phyloP scores from a whole-genome alignment of 2,888 invertebrate genomes.

The Eupithecia subfuscata region DNA sequence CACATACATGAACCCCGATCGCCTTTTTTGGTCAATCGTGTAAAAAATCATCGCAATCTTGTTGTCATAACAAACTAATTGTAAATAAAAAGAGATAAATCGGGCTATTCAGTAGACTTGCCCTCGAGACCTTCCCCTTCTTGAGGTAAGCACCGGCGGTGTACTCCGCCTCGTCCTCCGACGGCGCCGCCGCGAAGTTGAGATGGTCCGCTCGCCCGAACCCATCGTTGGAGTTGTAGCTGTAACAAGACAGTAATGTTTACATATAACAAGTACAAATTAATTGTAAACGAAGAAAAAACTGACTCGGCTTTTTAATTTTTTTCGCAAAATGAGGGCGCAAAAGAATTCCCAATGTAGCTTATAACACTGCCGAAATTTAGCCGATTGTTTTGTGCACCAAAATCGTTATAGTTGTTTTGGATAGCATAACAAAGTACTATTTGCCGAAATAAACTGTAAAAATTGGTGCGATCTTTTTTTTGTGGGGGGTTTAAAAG shows the following conservation, averaged over 20 bases:
- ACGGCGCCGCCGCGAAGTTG: conserved; percentile 85
- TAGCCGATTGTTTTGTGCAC: too few relatives aligned
- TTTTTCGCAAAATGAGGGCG: too few relatives aligned
- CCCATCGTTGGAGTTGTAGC: conserved; percentile 82
- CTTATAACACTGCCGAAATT: too few relatives aligned
- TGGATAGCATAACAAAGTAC: too few relatives aligned
- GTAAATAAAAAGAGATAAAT: conserved; percentile 49
- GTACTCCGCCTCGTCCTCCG: conserved; percentile 90
- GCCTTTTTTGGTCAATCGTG: neutral
- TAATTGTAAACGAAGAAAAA: neutral
- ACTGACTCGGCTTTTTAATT: too few relatives aligned
- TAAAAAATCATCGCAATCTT: neutral
- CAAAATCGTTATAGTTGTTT: too few relatives aligned
- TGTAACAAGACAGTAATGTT: conserved; percentile 57
- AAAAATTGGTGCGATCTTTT: neutral
- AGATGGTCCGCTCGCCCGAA: conserved; percentile 78
- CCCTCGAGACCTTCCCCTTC: conserved; percentile 89
- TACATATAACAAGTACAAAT: neutral
- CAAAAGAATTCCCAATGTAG: too few relatives aligned
- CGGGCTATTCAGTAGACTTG: conserved; percentile 79
- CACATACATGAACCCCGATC: neutral
- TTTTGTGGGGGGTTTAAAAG: neutral
- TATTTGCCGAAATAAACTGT: too few relatives aligned
- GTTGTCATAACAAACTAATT: neutral
- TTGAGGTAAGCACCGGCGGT: conserved; percentile 84